A percentile compares a stretch with the other conserved stretches of the same genome.
phyloP scores from a whole-genome alignment of 2,888 invertebrate genomes.

The Peribatodes rhomboidaria region DNA sequence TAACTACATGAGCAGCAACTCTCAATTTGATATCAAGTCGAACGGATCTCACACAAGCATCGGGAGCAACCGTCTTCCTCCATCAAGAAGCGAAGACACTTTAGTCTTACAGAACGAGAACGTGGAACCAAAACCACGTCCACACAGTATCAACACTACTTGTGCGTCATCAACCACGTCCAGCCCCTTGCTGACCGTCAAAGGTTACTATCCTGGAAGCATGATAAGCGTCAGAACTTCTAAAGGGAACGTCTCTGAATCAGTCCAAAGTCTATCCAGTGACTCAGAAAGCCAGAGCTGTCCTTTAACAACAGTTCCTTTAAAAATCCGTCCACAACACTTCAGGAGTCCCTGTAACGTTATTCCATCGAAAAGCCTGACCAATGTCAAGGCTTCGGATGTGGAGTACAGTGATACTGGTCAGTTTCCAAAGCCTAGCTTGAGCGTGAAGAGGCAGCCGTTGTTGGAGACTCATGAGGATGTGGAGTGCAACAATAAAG shows the following conservation, averaged over 20 bases:
- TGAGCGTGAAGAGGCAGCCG: constrained; percentile 82
- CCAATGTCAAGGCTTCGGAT: constrained; percentile 86
- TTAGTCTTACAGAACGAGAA: constrained; percentile 83
- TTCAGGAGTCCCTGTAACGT: constrained; percentile 75
- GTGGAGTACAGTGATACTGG: constrained; percentile 79
- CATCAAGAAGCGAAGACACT: constrained; percentile 93
- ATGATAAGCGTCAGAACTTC: constrained; percentile 88
- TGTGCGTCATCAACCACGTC: constrained; percentile 89
- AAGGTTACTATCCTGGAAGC: constrained; percentile 88
- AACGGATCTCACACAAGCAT: constrained; percentile 75
- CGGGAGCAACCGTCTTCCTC: constrained; percentile 87
- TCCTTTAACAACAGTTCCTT: constrained; percentile 84
- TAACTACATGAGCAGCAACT: constrained; percentile 76
- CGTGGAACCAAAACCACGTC: constrained; percentile 81
- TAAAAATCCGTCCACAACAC: constrained; percentile 84
- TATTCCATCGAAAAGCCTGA: constrained; percentile 88
- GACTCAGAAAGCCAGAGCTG: constrained; percentile 88
- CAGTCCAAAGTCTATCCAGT: constrained; percentile 89
- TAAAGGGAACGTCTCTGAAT: constrained; percentile 87
- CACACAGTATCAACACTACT: constrained; percentile 87
- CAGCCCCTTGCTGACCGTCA: constrained; percentile 89
- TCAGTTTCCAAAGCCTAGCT: constrained; percentile 68
- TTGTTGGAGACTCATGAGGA: constrained; percentile 77
- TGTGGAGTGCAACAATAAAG: constrained; percentile 82
- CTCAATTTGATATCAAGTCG: constrained; percentile 79